Percentiles rank a stretch among this genome's conserved stretches.
Evolutionary conservation across 2,888 invertebrate species (phyloP).

Genomic region (Lobophora halterata): DNA sequence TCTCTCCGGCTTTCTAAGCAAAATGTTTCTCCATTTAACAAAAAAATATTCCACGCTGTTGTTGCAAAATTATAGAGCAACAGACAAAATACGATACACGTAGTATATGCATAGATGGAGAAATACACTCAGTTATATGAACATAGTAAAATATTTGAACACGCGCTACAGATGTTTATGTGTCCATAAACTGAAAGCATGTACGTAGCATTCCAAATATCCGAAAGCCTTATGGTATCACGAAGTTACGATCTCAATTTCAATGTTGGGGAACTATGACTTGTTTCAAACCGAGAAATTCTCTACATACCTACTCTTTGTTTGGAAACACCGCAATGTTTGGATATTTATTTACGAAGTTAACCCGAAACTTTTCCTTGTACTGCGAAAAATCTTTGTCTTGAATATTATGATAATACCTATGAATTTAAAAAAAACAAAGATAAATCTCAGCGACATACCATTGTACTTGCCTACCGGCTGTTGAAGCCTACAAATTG

Average conservation of each 20-base stretch:
- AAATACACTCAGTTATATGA: slow-evolving; percentile 17
- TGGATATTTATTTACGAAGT: slow-evolving; percentile 16
- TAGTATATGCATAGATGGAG: slow-evolving; percentile 14
- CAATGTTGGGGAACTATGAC: slow-evolving; percentile 13
- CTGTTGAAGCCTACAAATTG: slow-evolving; percentile 15
- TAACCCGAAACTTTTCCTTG: not conserved
- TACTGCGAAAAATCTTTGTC: no score
- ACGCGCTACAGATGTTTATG: slow-evolving; percentile 29
- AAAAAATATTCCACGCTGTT: not conserved
- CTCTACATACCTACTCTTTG: slow-evolving; percentile 14
- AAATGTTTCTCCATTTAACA: slow-evolving; percentile 7
- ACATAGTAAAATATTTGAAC: slow-evolving; percentile 26
- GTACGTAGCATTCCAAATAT: slow-evolving; percentile 26
- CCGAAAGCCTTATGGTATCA: slow-evolving; percentile 19
- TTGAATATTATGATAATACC: no score
- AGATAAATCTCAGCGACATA: no score
- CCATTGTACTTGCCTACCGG: slow-evolving; percentile 24
- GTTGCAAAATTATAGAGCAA: not conserved
- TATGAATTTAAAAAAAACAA: not conserved
- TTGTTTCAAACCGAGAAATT: slow-evolving; percentile 5
- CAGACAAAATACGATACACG: slow-evolving; percentile 5
- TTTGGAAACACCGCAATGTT: slow-evolving; percentile 4
- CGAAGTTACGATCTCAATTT: slow-evolving; percentile 22
- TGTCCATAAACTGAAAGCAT: slow-evolving; percentile 25
- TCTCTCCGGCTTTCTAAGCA: not conserved